Base-by-base conservation (phyloP, 2,113 vertebrate species). In the Oncorhynchus keta region DNA sequence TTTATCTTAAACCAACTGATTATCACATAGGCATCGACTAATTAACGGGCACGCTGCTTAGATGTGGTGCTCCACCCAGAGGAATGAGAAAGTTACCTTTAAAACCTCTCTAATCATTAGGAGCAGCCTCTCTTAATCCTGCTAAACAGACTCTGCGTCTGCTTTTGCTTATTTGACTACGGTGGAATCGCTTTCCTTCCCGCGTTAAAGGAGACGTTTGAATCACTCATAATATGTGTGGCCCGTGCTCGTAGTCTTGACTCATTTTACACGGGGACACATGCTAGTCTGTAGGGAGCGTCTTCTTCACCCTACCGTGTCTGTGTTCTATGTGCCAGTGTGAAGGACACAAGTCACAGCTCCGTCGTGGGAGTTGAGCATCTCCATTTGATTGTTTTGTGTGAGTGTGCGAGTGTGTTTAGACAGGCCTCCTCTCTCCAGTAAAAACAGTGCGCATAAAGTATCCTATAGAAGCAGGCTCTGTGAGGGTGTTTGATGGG, bases 1-100 rank as follows among this genome's bases (percentile, higher is more conserved):
- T 94, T 94, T 94, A 92, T 92, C 93, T 94, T 94, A 94, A 94
- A 93, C 92, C 90, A 84, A 90, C 91, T 94, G 93, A 95, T 94
- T 93, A 94, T 94, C 91, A 89, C 91, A 70, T 85, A 90, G 90
- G 92, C 92, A 85, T 94, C 93, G 94, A 92, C 93, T 93, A 95
- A 94, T 94, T 95, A 94, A 89, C 72, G 83, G 86, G 77, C 81
- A 70, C 75, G 80, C 91, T 93, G 90, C 91, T 92, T 90, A 93
- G 87, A 87, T 75, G 82, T 85, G 79, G 88, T 85, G 68, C 81
- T 49, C 80, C 76, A 90, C 93, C 92, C 91, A 80, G 79, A 94
- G 93, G 91, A 93, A 89, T 85, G 68, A 85, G 69, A 93, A 92
- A 93, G 92, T 94, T 93, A 94, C 93, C 92, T 93, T 93, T 92